A percentile compares a stretch with the other conserved stretches of the same genome.
Conservation (phyloP, 2,888 invertebrate species). For the Drosophila kambysellisi region DNA sequence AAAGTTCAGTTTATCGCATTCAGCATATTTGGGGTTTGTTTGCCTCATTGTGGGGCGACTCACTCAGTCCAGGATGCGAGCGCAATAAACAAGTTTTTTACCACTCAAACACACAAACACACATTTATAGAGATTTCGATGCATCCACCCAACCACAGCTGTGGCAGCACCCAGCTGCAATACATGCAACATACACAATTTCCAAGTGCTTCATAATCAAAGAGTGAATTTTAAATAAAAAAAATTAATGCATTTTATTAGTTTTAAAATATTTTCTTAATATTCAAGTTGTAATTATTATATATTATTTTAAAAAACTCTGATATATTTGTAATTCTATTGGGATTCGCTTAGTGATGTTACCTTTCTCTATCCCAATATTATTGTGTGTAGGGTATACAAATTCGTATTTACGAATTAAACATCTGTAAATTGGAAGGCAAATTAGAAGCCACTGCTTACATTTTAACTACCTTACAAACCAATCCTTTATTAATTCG, state of each 20-base stretch:
- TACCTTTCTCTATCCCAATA: neutral
- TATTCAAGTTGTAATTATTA: neutral
- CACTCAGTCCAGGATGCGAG: slow-evolving; percentile 42
- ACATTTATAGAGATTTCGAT: slow-evolving; percentile 14
- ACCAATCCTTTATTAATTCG: no score
- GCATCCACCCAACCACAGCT: neutral
- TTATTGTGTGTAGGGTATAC: neutral
- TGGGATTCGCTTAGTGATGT: neutral
- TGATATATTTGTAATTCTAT: neutral
- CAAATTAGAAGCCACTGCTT: neutral
- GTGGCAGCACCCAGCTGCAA: slow-evolving; percentile 8
- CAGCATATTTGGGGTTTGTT: slow-evolving; percentile 35
- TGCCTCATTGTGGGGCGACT: slow-evolving; percentile 15
- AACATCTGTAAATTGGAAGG: neutral
- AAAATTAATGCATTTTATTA: neutral
- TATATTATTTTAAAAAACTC: neutral
- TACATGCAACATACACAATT: neutral
- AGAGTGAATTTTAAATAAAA: neutral
- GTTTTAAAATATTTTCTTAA: neutral
- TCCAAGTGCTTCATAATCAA: neutral
- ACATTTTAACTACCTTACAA: neutral
- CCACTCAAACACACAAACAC: neutral
- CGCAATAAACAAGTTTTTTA: slow-evolving; percentile 38
- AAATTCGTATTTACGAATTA: neutral
- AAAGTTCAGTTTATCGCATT: slow-evolving; percentile 43